Conservation (phyloP, 2,113 vertebrate genomes). For the Ictalurus furcatus region DNA sequence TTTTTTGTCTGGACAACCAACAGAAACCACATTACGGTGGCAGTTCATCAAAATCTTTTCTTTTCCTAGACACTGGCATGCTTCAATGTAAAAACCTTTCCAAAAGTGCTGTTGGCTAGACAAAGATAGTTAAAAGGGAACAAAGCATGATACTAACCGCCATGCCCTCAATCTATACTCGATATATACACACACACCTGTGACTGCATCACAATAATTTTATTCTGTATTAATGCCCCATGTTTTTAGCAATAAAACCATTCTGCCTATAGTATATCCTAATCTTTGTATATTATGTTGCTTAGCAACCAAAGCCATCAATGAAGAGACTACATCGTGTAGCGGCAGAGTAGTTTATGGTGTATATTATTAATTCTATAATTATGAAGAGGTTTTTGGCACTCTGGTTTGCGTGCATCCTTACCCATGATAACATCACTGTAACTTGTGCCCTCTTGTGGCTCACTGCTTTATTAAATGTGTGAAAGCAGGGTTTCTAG, state of each 20-base stretch:
- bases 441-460: background rate
- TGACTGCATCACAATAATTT: background rate
- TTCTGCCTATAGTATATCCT: background rate
- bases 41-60: background rate
- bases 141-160: background rate
- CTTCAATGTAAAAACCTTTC: background rate
- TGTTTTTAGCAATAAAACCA: background rate
- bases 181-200: background rate
- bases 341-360: background rate
- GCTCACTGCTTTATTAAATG: background rate
- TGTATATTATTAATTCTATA: background rate
- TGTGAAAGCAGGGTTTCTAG: background rate
- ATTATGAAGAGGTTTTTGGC: background rate
- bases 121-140: background rate
- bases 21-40: background rate
- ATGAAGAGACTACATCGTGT: background rate
- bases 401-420: too few relatives aligned
- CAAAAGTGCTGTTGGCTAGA: background rate
- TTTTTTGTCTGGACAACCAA: background rate
- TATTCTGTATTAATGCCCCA: background rate
- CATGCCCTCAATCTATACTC: too few relatives aligned
- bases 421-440: background rate
- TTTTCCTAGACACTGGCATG: background rate
- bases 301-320: background rate
- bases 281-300: background rate